Evolutionary conservation across 2,888 invertebrate species (phyloP), one percentile per base, ranked within the genome.

Genomic region (Lordiphosa fenestrarum): DNA sequence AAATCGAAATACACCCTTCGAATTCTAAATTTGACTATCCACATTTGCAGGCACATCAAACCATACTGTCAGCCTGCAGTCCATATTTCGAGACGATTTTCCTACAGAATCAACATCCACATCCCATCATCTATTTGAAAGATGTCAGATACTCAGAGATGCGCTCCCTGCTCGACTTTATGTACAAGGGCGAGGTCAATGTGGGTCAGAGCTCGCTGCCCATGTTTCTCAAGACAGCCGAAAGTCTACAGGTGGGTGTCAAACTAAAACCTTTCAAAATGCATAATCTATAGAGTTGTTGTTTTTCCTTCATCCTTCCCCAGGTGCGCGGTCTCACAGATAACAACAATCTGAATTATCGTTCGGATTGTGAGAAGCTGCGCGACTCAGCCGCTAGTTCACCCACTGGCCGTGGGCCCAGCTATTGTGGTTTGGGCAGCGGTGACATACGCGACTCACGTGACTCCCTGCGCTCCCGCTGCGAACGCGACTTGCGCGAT

Each of bases 41-140:
- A 47, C 0, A 39, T 35, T 40, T 46, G 75, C 91, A 94, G 93
- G 97, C 97, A 88, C 97, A 97, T 91, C 96, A 96, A 91, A 96
- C 96, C 80, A 96, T 97, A 90, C 92, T 97, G 82, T 96, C 96
- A 67, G 97, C 96, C 85, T 97, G 96, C 91, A 96, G 96, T 91
- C 96, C 96, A 72, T 97, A 96, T 91, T 97, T 97, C 91, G 96
- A 97, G 92, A 95, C 92, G 89, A 94, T 96, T 91, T 95, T 96
- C 91, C 92, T 95, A 87, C 95, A 95, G 91, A 96, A 96, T 90
- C 92, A 92, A 81, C 96, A 96, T 91, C 96, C 96, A 87, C 96
- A 96, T 91, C 96, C 96, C 64, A 96, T 96, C 89, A 96, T 96
- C 91, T 96, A 96, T 91, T 93, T 96, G 88, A 96, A 95, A 93